Evolutionary conservation across 2,797 vertebrate genomes (phyloP).

Genomic region (Moxostoma hubbsi): DNA sequence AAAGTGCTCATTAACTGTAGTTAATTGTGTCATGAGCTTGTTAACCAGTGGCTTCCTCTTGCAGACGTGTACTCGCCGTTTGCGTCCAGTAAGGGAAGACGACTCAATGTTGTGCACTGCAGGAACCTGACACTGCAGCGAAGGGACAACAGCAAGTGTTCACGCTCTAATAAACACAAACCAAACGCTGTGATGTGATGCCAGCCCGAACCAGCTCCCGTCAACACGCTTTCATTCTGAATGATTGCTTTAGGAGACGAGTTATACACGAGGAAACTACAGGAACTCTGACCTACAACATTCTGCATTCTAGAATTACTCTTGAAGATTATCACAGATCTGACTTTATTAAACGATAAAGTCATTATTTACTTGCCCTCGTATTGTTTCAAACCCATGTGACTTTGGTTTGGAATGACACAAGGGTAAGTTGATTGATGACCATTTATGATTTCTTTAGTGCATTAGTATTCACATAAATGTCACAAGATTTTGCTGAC

Average conservation of each 20-base stretch:
- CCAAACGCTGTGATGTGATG: not conserved
- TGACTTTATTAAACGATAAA: too few relatives aligned
- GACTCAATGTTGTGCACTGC: slow-evolving; percentile 82
- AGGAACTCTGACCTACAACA: not conserved
- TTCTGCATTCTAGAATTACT: not conserved
- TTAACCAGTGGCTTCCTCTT: slow-evolving; percentile 53
- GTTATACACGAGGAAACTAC: too few relatives aligned
- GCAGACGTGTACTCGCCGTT: slow-evolving; percentile 92
- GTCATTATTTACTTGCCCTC: too few relatives aligned
- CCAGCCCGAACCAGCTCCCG: not conserved
- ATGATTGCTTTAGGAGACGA: not conserved
- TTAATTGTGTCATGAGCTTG: not conserved
- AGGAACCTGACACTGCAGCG: slow-evolving; percentile 86
- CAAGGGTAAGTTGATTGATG: too few relatives aligned
- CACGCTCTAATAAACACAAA: slow-evolving; percentile 8
- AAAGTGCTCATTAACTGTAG: too few relatives aligned
- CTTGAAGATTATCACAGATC: too few relatives aligned
- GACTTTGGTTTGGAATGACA: too few relatives aligned
- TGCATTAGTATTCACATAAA: too few relatives aligned
- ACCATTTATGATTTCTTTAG: too few relatives aligned
- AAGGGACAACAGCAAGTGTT: slow-evolving; percentile 86
- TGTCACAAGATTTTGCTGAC: too few relatives aligned
- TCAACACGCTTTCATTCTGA: not conserved
- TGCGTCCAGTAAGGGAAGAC: slow-evolving; percentile 87
- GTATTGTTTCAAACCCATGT: too few relatives aligned